Evolutionary conservation across 2,113 vertebrate genomes (phyloP), one percentile per base, ranked within the genome.

Genomic region (Cettia cetti): DNA sequence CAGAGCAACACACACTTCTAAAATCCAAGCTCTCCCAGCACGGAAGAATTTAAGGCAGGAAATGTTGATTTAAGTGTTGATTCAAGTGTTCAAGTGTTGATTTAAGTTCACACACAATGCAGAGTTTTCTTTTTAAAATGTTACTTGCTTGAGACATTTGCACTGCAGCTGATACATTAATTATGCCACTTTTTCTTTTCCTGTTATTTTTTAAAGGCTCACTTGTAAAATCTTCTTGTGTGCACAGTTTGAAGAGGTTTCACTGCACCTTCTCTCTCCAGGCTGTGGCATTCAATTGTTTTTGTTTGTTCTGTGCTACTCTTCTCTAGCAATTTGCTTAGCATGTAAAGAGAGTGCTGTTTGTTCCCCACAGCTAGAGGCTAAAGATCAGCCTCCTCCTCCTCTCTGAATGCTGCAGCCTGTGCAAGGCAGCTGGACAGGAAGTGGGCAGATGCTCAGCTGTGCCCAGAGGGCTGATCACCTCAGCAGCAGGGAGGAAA

Each of bases 131-230:
- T 82, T 85, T 63, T 63, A 60, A 83, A 82, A 70, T 6, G 27
- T 53, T n/a, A 44, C 54, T 95, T 59, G 45, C 61, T 68, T 66
- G 60, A 92, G 60, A 72, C 56, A 57, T 77, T 92, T 82, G 59
- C 84, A 69, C n/a, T 65, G 84, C 87, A 94, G 89, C 74, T 69
- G 87, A 95, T 54, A 87, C 9, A 76, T 94, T 74, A 39, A 92
- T 80, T 86, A 84, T 53, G 49, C 65, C 44, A 23, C 52, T 60
- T 77, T 33, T 30, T 19, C 18, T 35, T n/a, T 26, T 11, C 20
- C 37, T 20, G 52, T 85, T 18, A 33, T 37, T 89, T 79, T 97
- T 76, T 61, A 89, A 94, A 91, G 75, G 42, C 54, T 86, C 21
- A 15, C 33, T 90, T 68, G 59, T 88, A 92, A 92, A 76, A 74